Conservation (phyloP, 2,888 invertebrate species). For the Rapana venosa region DNA sequence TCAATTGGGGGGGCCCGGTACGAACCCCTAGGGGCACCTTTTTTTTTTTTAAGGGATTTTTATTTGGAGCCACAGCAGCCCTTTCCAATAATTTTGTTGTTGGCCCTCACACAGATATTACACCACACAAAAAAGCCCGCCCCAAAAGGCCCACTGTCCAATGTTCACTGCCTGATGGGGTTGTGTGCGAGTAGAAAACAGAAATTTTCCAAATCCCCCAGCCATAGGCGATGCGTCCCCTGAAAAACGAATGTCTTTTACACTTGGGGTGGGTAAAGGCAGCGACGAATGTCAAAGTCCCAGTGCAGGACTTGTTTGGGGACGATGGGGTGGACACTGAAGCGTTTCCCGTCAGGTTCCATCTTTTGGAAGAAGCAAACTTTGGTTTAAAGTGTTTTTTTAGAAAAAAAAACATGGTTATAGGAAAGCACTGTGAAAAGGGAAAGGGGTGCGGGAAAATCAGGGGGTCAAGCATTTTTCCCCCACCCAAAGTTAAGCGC, state of each 20-base stretch:
- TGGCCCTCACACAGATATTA: too few species aligned
- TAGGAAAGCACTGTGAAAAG: too few species aligned
- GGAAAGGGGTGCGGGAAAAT: too few species aligned
- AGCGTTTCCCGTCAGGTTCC: slow-evolving; percentile 71
- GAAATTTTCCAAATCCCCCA: slow-evolving; percentile 69
- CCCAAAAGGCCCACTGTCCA: slow-evolving; percentile 68
- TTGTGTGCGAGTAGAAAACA: slow-evolving; percentile 66
- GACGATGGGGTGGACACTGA: slow-evolving; percentile 62
- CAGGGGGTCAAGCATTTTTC: too few species aligned
- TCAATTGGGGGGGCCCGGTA: too few species aligned
- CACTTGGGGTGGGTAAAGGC: slow-evolving; percentile 63
- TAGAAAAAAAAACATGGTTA: too few species aligned
- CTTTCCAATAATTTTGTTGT: too few species aligned
- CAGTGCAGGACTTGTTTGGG: slow-evolving; percentile 69
- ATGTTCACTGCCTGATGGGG: slow-evolving; percentile 55
- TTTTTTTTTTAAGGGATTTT: too few species aligned
- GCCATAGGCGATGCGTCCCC: slow-evolving; percentile 71
- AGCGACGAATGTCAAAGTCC: slow-evolving; percentile 68
- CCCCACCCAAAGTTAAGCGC: too few species aligned
- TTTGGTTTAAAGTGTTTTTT: too few species aligned
- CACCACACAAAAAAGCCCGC: neutral
- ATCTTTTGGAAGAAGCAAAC: slow-evolving; percentile 38
- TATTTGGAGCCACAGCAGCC: too few species aligned
- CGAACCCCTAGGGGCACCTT: too few species aligned
- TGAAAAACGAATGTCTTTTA: slow-evolving; percentile 64